Percentiles rank a stretch among this genome's conserved stretches.
Conservation (phyloP, 2,797 vertebrate genomes). For the Bufotes viridis region DNA sequence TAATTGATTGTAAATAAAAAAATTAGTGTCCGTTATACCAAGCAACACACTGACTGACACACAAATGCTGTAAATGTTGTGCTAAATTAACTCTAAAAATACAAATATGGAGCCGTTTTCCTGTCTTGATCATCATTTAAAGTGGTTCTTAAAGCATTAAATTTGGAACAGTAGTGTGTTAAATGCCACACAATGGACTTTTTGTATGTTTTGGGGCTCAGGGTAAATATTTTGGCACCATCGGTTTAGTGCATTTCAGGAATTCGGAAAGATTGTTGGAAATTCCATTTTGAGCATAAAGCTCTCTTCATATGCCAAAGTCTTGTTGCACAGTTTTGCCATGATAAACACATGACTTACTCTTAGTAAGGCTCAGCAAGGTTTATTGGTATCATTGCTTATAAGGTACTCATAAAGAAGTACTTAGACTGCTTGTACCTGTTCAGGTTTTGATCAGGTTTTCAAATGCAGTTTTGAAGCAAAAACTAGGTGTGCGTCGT, state of each 20-base stretch:
- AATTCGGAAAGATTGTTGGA: background rate
- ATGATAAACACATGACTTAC: too few relatives aligned
- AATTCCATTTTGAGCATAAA: background rate
- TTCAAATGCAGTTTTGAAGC: too few relatives aligned
- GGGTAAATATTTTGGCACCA: background rate
- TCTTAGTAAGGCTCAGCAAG: too few relatives aligned
- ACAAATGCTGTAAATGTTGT: conserved; percentile 32
- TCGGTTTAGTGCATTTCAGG: background rate
- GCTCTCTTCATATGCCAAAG: background rate
- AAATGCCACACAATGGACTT: conserved; percentile 1
- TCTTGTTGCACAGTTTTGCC: background rate
- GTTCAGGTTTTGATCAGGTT: too few relatives aligned
- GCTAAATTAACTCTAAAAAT: conserved; percentile 22
- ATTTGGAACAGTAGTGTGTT: conserved; percentile 26
- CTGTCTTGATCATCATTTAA: conserved; percentile 21
- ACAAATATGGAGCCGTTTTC: conserved; percentile 27
- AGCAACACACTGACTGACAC: background rate
- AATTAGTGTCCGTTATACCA: too few relatives aligned
- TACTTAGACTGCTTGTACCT: too few relatives aligned
- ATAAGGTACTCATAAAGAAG: too few relatives aligned
- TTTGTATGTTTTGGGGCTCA: background rate
- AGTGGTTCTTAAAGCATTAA: conserved; percentile 22
- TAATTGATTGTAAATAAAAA: too few relatives aligned
- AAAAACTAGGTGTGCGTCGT: too few relatives aligned
- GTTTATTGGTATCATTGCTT: too few relatives aligned